phyloP scores from a whole-genome alignment of 2,113 vertebrate genomes.

The Seriola rivoliana region DNA sequence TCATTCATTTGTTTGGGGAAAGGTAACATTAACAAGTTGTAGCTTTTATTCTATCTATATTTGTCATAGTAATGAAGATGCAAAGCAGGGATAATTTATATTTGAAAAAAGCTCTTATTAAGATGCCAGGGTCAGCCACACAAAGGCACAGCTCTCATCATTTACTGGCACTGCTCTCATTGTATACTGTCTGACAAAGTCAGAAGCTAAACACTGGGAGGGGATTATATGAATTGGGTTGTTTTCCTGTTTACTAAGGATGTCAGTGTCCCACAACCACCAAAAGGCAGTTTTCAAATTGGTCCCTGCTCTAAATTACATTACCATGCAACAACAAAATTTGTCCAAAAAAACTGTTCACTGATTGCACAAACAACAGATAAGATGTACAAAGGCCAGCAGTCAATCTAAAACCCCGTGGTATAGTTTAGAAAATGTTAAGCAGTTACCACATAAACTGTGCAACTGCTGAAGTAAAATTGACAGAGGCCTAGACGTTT shows the following conservation, averaged over 20 bases:
- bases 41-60: neutral
- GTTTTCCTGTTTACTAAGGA: neutral
- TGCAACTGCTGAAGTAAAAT: neutral
- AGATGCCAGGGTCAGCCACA: neutral
- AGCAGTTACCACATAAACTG: neutral
- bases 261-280: neutral
- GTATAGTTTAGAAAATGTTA: neutral
- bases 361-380: neutral
- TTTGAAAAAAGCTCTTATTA: neutral
- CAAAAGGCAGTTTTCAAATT: neutral
- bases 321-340: neutral
- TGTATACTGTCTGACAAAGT: slow-evolving; percentile 1
- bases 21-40: neutral
- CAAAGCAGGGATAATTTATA: neutral
- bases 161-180: neutral
- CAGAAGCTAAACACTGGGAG: neutral
- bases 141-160: neutral
- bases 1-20: neutral
- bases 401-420: neutral
- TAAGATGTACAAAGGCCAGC: slow-evolving; percentile 2
- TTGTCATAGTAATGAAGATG: slow-evolving; percentile 2
- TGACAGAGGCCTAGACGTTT: neutral
- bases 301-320: neutral
- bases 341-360: neutral
- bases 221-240: neutral